A percentile compares a stretch with the other conserved stretches of the same genome.
Evolutionary conservation across 2,113 vertebrate species (phyloP).

Genomic region (Diphyllodes magnificus): DNA sequence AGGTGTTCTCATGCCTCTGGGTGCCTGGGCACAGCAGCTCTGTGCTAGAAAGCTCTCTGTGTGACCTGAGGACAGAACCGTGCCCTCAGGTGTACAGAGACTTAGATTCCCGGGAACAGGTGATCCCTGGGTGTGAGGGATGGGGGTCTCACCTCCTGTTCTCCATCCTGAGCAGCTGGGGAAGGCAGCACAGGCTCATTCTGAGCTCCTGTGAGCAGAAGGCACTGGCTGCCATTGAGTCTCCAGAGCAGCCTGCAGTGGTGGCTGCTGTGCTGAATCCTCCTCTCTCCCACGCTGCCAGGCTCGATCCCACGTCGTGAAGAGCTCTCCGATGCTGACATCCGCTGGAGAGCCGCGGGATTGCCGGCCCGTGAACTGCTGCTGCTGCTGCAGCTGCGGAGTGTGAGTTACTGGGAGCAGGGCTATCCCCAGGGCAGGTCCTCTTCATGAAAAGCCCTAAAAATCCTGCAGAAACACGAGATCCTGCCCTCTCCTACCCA

Average conservation of each 20-base stretch:
- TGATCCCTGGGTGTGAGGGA: not conserved
- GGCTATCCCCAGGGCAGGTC: not conserved
- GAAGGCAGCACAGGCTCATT: not conserved
- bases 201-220: not conserved
- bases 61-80: not conserved
- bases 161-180: not conserved
- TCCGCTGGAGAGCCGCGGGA: accelerated
- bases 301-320: accelerated
- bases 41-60: not conserved
- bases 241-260: not conserved
- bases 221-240: accelerated
- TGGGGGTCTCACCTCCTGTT: not conserved
- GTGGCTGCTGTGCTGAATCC: not conserved
- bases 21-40: not conserved
- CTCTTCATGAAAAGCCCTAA: not conserved
- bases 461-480: not conserved
- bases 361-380: accelerated
- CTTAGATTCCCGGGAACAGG: not conserved
- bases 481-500: too few species aligned
- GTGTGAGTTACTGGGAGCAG: accelerated
- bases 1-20: not conserved
- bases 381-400: not conserved
- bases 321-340: not conserved
- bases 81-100: not conserved
- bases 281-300: not conserved